These are phyloP conservation scores for Pyrochroa serraticornis DNA, from an alignment of 2,888 invertebrate species.

Conservation along the genomic window DNA sequence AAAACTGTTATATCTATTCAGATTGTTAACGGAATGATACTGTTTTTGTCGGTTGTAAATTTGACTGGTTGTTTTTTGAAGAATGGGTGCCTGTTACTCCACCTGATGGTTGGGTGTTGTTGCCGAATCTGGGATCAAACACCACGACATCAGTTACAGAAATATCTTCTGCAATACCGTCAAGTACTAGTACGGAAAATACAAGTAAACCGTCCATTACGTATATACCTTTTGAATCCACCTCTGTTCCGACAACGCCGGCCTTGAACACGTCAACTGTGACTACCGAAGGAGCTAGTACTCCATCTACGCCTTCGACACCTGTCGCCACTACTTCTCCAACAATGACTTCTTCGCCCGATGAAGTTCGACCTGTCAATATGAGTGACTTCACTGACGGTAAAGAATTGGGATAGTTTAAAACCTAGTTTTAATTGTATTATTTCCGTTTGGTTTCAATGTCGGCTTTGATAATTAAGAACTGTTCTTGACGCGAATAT, in stretches of 20 bases:
- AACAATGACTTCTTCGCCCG: slow-evolving; percentile 5
- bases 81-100: slow-evolving; percentile 70
- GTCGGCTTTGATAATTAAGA: too few relatives aligned
- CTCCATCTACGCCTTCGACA: slow-evolving; percentile 10
- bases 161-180: slow-evolving; percentile 15
- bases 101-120: slow-evolving; percentile 70
- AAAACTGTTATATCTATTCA: too few relatives aligned
- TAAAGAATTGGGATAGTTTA: slow-evolving; percentile 30
- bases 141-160: slow-evolving; percentile 41
- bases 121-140: slow-evolving; percentile 55
- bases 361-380: slow-evolving; percentile 41
- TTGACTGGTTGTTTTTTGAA: slow-evolving; percentile 48
- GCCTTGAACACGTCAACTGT: slow-evolving; percentile 23
- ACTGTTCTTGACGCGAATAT: too few relatives aligned
- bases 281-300: slow-evolving; percentile 12
- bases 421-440: neutral
- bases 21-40: neutral
- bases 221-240: slow-evolving; percentile 31
- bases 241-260: slow-evolving; percentile 17
- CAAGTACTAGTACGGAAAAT: slow-evolving; percentile 23
- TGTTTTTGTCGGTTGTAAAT: neutral
- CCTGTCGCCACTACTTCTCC: slow-evolving; percentile 12
- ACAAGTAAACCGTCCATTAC: slow-evolving; percentile 36
- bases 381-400: slow-evolving; percentile 57
- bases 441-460: neutral